A percentile compares a stretch with the other conserved stretches of the same genome.
Conservation (phyloP, 2,797 vertebrate genomes). For the Enteromius anoplus region DNA sequence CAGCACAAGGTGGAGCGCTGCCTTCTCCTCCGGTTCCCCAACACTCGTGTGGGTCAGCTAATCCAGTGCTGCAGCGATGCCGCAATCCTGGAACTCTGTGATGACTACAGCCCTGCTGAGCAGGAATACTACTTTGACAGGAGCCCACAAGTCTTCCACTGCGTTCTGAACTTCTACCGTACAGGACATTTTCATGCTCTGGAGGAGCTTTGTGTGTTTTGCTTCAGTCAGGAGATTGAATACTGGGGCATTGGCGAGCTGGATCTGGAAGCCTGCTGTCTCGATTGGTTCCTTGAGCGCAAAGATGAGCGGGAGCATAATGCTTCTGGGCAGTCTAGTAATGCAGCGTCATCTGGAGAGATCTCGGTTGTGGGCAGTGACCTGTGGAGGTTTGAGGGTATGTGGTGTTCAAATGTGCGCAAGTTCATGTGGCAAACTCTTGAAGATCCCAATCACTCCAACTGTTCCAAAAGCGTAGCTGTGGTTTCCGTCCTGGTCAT, state of each 20-base stretch:
- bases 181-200: slow-evolving; percentile 95
- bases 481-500: slow-evolving; percentile 90
- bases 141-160: slow-evolving; percentile 91
- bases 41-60: slow-evolving; percentile 90
- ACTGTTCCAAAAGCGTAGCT: slow-evolving; percentile 88
- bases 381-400: slow-evolving; percentile 86
- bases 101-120: slow-evolving; percentile 90
- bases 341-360: slow-evolving; percentile 86
- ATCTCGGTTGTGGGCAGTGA: slow-evolving; percentile 90
- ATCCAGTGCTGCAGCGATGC: slow-evolving; percentile 88
- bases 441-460: slow-evolving; percentile 91
- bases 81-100: slow-evolving; percentile 93
- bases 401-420: slow-evolving; percentile 84
- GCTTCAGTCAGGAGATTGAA: slow-evolving; percentile 97
- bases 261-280: slow-evolving; percentile 90
- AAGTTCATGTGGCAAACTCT: slow-evolving; percentile 91
- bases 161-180: slow-evolving; percentile 94
- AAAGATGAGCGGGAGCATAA: slow-evolving; percentile 84
- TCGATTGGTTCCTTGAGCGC: slow-evolving; percentile 89
- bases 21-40: slow-evolving; percentile 88
- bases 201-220: slow-evolving; percentile 96
- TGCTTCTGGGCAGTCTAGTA: slow-evolving; percentile 84
- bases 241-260: slow-evolving; percentile 97
- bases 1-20: slow-evolving; percentile 85
- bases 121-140: slow-evolving; percentile 96